Percentiles rank a stretch among this genome's conserved stretches.
phyloP scores from a whole-genome alignment of 2,888 invertebrate species.

The Drepana falcataria region DNA sequence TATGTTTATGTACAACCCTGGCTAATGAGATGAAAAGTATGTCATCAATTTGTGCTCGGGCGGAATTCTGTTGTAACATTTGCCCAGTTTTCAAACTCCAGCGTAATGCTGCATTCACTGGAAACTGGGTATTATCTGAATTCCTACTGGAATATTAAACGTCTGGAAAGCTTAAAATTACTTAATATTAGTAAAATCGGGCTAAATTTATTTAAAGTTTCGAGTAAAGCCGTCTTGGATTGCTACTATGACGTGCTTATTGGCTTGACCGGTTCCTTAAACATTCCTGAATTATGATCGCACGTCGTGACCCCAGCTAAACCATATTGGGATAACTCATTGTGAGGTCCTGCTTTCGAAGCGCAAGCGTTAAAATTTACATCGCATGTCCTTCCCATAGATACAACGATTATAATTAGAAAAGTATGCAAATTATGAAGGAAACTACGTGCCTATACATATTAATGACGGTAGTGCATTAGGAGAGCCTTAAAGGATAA shows the following conservation, averaged over 20 bases:
- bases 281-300: no score
- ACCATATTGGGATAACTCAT: no score
- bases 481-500: neutral
- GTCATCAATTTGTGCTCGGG: slow-evolving; percentile 10
- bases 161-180: neutral
- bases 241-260: no score
- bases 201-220: no score
- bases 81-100: neutral
- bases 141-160: slow-evolving; percentile 2
- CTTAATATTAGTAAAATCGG: no score
- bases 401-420: neutral
- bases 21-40: slow-evolving; percentile 9
- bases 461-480: neutral
- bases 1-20: neutral
- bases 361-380: neutral
- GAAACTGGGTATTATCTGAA: slow-evolving; percentile 7
- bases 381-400: neutral
- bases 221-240: no score
- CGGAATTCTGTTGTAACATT: slow-evolving; percentile 1
- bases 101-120: slow-evolving; percentile 9
- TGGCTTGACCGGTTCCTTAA: no score
- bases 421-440: slow-evolving; percentile 5
- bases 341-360: neutral
- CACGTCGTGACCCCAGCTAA: no score
- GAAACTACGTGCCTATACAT: neutral